Base-by-base conservation (phyloP, 2,797 vertebrate species). In the Lutjanus argentimaculatus region DNA sequence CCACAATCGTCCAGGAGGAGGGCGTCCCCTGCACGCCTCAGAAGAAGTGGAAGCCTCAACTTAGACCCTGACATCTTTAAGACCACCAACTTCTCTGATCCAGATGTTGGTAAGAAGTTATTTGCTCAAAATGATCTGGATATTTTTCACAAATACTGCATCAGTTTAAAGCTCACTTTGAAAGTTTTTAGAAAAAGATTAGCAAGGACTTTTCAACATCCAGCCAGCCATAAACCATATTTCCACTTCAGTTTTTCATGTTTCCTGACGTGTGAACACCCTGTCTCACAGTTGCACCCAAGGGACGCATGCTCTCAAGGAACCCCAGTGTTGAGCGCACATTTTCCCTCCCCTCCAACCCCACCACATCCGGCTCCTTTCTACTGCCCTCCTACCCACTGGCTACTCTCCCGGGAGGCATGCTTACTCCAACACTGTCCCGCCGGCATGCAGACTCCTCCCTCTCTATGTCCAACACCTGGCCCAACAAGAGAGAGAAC, bases 381-480 rank as follows among this genome's bases (percentile, higher is more conserved):
- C 90, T 97, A 40, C 94, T 98, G 88, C 97, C 97, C 9, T 96
- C 97, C 25, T 97, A 93, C 85, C 96, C 97, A 0, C 91, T 98
- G 87, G 89, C 96, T 6, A 91, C 96, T 1, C 93, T 97, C 75
- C 92, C 95, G 61, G 94, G 62, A 72, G 95, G 96, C 59, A 91
- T 93, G 88, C 95, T 92, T 16, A 84, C 91, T 62, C 95, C 96
- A 16, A 90, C 91, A 12, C 82, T 95, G 21, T 87, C 92, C 46
- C 86, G 84, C 80, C 93, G 86, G 36, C 81, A 89, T 10, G 93
- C 89, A 11, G 96, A 97, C 73, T 91, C 92, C 14, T 52, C 94
- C 11, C 75, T 95, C 69, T 96, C 91, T 77, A 96, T 98, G 95
- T 98, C 97, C 75, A 97, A 94, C 92, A 98, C 97, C 12, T 98